A percentile compares a stretch with the other conserved stretches of the same genome.
Evolutionary conservation across 2,113 vertebrate species (phyloP).

Genomic region (Hiodon tergisus): DNA sequence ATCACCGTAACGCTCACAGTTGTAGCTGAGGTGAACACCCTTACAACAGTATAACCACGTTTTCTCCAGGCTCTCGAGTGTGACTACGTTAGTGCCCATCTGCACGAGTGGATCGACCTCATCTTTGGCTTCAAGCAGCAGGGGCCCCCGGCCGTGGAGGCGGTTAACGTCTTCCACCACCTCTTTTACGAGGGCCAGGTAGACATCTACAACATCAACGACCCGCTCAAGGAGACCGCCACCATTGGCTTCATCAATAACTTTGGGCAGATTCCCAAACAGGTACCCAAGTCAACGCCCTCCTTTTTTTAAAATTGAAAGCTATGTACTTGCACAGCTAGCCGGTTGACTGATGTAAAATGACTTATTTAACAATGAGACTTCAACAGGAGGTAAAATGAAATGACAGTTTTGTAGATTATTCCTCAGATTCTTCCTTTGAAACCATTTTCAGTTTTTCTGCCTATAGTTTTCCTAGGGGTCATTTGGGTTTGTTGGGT

Average conservation of each 20-base stretch:
- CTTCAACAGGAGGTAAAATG: too few species aligned
- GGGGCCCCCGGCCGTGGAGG: conserved; percentile 89
- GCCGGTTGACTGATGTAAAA: too few species aligned
- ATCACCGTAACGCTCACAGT: too few species aligned
- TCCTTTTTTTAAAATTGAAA: too few species aligned
- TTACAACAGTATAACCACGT: background rate
- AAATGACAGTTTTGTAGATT: too few species aligned
- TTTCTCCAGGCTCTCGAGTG: conserved; percentile 85
- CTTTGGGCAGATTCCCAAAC: conserved; percentile 98
- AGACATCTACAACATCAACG: conserved; percentile 98
- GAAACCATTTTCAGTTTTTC: background rate
- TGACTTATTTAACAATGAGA: too few species aligned
- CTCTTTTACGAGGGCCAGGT: conserved; percentile 98
- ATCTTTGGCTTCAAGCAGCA: conserved; percentile 98
- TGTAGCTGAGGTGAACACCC: background rate
- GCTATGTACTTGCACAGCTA: too few species aligned
- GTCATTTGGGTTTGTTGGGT: background rate
- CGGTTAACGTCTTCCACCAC: conserved; percentile 97
- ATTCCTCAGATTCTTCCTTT: too few species aligned
- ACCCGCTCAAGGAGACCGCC: conserved; percentile 95
- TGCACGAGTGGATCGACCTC: conserved; percentile 97
- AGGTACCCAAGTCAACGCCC: conserved; percentile 59
- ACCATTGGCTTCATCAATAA: conserved; percentile 99
- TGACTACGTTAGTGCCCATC: conserved; percentile 92
- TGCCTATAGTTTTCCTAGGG: background rate